A percentile compares a stretch with the other conserved stretches of the same genome.
Conservation (phyloP, 2,113 vertebrate species). For the pig (Sus scrofa) region T2T-Sscrofa CM000830.6:123443501-123444000, state of each 20-base stretch:
- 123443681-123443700: neutral
- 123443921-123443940: conserved; percentile 11
- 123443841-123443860: conserved; percentile 12
- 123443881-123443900: conserved; percentile 47
- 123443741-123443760: neutral
- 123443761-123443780: neutral
- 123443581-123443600: neutral
- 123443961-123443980: neutral
- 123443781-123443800: neutral
- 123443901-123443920: conserved; percentile 30
- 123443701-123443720: conserved; percentile 18
- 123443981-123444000: neutral
- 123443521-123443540: neutral
- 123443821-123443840: conserved; percentile 13
- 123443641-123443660: conserved; percentile 19
- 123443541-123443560: conserved; percentile 53
- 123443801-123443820: neutral
- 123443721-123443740: neutral
- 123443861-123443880: conserved; percentile 31
- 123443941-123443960: conserved; percentile 1
- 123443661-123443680: conserved; percentile 15
- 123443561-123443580: neutral
- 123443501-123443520: neutral
- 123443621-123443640: conserved; percentile 2
- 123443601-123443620: conserved; percentile 20